Evolutionary conservation across 1,140 invertebrate species (phyloP), one percentile per base, ranked within the genome.

Genomic region (Bombus consobrinus): DNA sequence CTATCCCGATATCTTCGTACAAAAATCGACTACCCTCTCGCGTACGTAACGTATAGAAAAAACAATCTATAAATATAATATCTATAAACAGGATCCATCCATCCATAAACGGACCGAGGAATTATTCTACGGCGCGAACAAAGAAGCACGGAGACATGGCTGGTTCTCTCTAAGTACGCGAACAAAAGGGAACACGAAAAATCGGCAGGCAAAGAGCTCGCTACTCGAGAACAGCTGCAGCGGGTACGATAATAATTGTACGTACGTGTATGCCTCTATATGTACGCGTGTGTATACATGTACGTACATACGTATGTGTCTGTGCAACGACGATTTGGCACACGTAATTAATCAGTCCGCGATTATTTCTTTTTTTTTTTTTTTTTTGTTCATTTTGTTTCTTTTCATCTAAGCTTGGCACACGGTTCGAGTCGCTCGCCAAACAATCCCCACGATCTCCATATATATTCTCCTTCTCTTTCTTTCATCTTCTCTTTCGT

Each of bases 271-370:
- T 62, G 75, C 39, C 32, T 77, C 10, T 77, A 5, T 57, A 10
- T 37, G 25, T 28, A 25, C 12, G 41, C 22, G 25, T 59, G 3
- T 77, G 37, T 77, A 9, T 37, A 10, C 22, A 37, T 12, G 12
- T 37, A 4, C 15, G 37, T 77, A 41, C 10, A 34, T 76, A 41
- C 28, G 8, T 77, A n/a, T 64, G 18, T 64, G 28, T n/a, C 4
- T 64, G 53, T 79, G 74, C 82, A 88, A 90, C 86, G 85, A 89
- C 86, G 82, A 91, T 94, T 94, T 94, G 93, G 93, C 93, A 94
- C 92, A 87, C 90, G 87, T 92, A 90, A 84, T 74, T 81, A 79
- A 85, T 87, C 75, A 43, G 75, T 84, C 75, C 75, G 57, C 76
- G 75, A 79, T 71, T 57, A 15, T 81, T 85, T 39, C 6, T 62